Evolutionary conservation across 2,888 invertebrate species (phyloP), one percentile per base, ranked within the genome.

Genomic region (Willowsia nigromaculata): DNA sequence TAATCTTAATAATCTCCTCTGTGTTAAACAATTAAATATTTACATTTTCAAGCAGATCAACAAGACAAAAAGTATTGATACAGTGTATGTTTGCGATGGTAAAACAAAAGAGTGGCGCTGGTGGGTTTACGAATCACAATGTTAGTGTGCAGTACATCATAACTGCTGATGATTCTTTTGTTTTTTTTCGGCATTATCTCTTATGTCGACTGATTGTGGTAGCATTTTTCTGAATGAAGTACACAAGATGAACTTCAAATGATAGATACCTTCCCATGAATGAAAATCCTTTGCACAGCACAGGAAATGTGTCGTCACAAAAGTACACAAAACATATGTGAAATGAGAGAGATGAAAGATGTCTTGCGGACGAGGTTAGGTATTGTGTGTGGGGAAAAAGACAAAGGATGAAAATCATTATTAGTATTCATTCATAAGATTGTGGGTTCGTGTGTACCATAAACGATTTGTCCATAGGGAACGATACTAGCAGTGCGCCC

Each of bases 261-360:
- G 2, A 43, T 18, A 4, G 13, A n/a, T 37, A 18, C 7, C 65
- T n/a, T 7, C 33, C 33, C 18, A 33, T 37, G 1, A 9, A 30
- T 50, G 50, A 76, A 76, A 40, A 71, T 59, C 22, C 68, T 37
- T 71, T 27, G 74, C 59, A 85, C 85, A 74, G 74, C 59, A 85
- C 85, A 74, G 85, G 85, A 85, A 85, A 76, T 85, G 85, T 85
- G 85, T 85, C 85, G 85, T 85, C 85, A 85, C 62, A 37, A 78
- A 68, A 43, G 15, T 11, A 78, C 18, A 78, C 71, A 71, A 71
- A 74, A 74, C 47, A 74, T 74, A 74, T 83, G 83, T 30, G 27
- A 81, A 25, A 25, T 22, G 78, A 53, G 22, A 78, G 9, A 1
- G 43, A 74, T 47, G 40, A 71, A n/a, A 65, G n/a, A 65, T 65